A percentile compares a stretch with the other conserved stretches of the same genome.
Conservation (phyloP, 2,888 invertebrate species). For the Orthosia gracilis region DNA sequence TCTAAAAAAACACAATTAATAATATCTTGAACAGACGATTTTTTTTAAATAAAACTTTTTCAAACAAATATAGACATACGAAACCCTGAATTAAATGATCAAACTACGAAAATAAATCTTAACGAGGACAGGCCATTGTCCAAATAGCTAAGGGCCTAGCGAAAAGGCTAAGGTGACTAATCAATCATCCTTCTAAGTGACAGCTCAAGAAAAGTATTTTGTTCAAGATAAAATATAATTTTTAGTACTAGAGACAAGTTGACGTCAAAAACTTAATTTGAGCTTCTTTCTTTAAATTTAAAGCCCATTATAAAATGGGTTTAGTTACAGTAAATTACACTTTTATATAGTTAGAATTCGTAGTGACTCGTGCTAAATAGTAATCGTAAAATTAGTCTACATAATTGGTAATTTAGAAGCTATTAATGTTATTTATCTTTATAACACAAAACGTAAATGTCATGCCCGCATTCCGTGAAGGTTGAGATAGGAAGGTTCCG, state of each 20-base stretch:
- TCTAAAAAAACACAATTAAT: too few relatives aligned
- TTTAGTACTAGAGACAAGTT: slow-evolving; percentile 8
- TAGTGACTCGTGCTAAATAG: too few relatives aligned
- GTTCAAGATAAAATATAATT: slow-evolving; percentile 38
- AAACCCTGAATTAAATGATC: slow-evolving; percentile 30
- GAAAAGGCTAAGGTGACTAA: slow-evolving; percentile 39
- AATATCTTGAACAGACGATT: too few relatives aligned
- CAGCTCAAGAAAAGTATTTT: slow-evolving; percentile 55
- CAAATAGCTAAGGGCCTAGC: slow-evolving; percentile 22
- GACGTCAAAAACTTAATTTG: slow-evolving; percentile 28
- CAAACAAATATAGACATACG: slow-evolving; percentile 11
- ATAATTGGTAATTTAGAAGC: too few relatives aligned
- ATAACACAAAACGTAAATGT: too few relatives aligned
- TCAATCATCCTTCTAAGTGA: slow-evolving; percentile 57
- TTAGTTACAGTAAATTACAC: background rate
- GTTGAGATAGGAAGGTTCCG: too few relatives aligned
- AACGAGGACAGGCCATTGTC: slow-evolving; percentile 21
- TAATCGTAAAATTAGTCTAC: too few relatives aligned
- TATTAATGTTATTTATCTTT: too few relatives aligned
- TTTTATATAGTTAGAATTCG: too few relatives aligned
- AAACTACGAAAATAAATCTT: slow-evolving; percentile 29
- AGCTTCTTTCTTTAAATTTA: slow-evolving; percentile 5
- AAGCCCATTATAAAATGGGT: background rate
- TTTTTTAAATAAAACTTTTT: too few relatives aligned
- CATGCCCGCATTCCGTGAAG: too few relatives aligned